These are phyloP conservation scores for Mastacembelus armatus DNA, from an alignment of 2,797 vertebrate genomes.

Conservation along the genomic window DNA sequence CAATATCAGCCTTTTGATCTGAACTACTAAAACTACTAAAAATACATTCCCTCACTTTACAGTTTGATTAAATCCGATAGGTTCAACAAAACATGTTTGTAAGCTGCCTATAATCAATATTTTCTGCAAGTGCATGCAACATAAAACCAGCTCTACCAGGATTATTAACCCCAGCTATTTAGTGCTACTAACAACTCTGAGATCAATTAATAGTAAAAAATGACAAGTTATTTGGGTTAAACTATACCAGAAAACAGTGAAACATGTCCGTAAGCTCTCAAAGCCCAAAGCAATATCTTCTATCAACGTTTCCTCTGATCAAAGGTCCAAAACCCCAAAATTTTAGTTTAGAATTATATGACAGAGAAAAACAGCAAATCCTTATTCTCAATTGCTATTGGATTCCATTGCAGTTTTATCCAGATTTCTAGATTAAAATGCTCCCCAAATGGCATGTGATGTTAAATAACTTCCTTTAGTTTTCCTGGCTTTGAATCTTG, in stretches of 20 bases:
- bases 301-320: too few species aligned
- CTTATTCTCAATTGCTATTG: too few species aligned
- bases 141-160: too few species aligned
- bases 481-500: conserved; percentile 3
- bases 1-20: background rate
- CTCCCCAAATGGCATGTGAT: background rate
- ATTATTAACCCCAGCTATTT: background rate
- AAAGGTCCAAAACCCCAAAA: too few species aligned
- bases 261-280: too few species aligned
- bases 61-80: background rate
- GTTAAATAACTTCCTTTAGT: background rate
- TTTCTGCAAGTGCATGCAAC: conserved; percentile 13
- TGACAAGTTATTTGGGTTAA: too few species aligned
- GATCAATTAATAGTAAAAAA: too few species aligned
- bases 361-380: too few species aligned
- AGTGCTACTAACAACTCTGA: background rate
- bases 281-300: too few species aligned
- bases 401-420: background rate
- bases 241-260: too few species aligned
- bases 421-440: background rate
- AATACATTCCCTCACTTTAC: conserved; percentile 8
- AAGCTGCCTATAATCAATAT: background rate
- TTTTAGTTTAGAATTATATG: too few species aligned
- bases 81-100: conserved; percentile 6
- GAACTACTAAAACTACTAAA: background rate